A percentile compares a stretch with the other conserved stretches of the same genome.
phyloP scores from a whole-genome alignment of 2,797 vertebrate species.

The Manis pentadactyla region DNA sequence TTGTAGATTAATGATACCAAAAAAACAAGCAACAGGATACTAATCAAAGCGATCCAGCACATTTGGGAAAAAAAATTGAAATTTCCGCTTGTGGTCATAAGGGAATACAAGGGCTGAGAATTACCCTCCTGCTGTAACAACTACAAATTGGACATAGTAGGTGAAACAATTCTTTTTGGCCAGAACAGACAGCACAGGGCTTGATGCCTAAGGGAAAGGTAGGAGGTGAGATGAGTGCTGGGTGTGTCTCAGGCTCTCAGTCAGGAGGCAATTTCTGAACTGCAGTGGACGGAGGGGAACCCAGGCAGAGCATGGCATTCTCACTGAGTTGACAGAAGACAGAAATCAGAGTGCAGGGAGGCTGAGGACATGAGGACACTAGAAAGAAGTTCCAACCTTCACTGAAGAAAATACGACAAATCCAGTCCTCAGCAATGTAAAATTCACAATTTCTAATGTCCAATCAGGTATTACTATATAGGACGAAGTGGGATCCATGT shows the following conservation, averaged over 20 bases:
- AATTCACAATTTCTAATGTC: background rate
- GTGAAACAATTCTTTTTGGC: background rate
- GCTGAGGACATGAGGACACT: background rate
- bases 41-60: background rate
- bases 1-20: too few relatives aligned
- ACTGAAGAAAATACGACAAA: background rate
- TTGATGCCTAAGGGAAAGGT: background rate
- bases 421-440: background rate
- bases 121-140: background rate
- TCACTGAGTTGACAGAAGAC: background rate
- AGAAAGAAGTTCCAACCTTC: background rate
- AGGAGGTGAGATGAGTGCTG: background rate
- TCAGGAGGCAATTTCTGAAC: background rate
- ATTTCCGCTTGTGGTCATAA: background rate
- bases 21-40: background rate
- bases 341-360: background rate
- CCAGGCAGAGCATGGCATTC: background rate
- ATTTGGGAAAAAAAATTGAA: slow-evolving; percentile 38
- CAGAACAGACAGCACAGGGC: background rate
- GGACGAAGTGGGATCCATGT: background rate
- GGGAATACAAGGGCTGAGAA: background rate
- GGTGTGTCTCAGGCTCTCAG: background rate
- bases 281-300: background rate
- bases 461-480: background rate
- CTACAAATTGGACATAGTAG: background rate